phyloP scores from a whole-genome alignment of 2,888 invertebrate genomes.

The Mythimna impura region DNA sequence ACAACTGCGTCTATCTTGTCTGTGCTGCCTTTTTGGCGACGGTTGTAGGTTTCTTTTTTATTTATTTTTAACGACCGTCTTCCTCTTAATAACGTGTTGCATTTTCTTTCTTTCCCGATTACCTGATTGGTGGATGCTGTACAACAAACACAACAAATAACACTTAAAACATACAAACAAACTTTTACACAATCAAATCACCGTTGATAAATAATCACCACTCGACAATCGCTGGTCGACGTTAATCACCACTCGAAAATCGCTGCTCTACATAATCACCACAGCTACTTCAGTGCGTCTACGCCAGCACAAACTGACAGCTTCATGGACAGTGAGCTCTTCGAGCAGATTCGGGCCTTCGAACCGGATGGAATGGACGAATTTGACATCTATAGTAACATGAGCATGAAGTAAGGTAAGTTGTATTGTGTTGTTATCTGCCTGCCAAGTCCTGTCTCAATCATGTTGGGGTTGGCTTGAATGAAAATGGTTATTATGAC shows the following conservation, averaged over 20 bases:
- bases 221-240: conserved; percentile 13
- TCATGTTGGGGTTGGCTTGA: too few species aligned
- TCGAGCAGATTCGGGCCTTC: conserved; percentile 85
- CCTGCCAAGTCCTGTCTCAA: too few species aligned
- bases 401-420: conserved; percentile 83
- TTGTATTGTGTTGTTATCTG: not conserved
- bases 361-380: conserved; percentile 84
- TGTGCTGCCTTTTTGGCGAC: conserved; percentile 89
- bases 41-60: conserved; percentile 67
- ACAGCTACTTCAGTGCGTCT: conserved; percentile 84
- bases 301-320: conserved; percentile 83
- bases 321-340: conserved; percentile 86
- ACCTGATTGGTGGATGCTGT: conserved; percentile 66
- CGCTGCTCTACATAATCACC: conserved; percentile 23
- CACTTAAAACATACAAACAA: not conserved
- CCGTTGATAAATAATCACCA: not conserved
- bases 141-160: conserved; percentile 38
- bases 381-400: conserved; percentile 81
- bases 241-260: not conserved
- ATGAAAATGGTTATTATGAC: not conserved
- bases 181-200: not conserved
- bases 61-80: conserved; percentile 78
- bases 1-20: conserved; percentile 79
- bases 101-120: conserved; percentile 89
- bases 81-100: conserved; percentile 86